Evolutionary conservation across 2,888 invertebrate species (phyloP), one percentile per base, ranked within the genome.

Genomic region (Argynnis bischoffii): DNA sequence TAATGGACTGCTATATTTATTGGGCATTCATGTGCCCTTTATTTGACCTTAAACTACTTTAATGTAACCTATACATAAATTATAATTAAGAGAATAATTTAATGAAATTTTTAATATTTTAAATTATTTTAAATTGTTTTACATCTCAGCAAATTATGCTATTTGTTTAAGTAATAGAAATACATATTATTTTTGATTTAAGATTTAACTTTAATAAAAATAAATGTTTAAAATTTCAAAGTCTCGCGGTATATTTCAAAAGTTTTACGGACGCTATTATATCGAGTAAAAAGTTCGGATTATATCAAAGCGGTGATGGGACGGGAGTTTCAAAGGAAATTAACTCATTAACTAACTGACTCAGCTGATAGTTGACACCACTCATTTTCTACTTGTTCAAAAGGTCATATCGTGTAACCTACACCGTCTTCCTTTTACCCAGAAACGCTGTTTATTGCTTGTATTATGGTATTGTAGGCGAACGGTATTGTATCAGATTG

Each of bases 301-400:
- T 18, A 46, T 46, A 0, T 16, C 18, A 41, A 41, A 51, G n/a
- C 6, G 26, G 35, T 35, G 6, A 8, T 41, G 11, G 2, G 11
- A 2, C 18, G 41, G 11, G 41, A 13, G 16, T 41, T 48, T 35
- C 15, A 15, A 41, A 35, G 5, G 50, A 50, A 50, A 56, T 50
- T 35, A 50, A 56, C 41, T 51, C n/a, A 51, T 35, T n/a, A 18
- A 18, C 18, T 31, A 51, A 51, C 64, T 64, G 35, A 56, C 50
- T 56, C 56, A 21, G 64, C 56, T 64, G 64, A 41, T 51, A 56
- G 18, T 35, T 57, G 64, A 64, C 21, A 64, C 50, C 16, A 35
- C 15, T 64, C 50, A 56, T 56, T 56, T 64, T 64, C 55, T 50
- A 64, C 56, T 50, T 50, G 6, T 31, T 41, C 35, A 53, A 18